Conservation (phyloP, 2,797 vertebrate genomes). For the Gallinago stenura region DNA sequence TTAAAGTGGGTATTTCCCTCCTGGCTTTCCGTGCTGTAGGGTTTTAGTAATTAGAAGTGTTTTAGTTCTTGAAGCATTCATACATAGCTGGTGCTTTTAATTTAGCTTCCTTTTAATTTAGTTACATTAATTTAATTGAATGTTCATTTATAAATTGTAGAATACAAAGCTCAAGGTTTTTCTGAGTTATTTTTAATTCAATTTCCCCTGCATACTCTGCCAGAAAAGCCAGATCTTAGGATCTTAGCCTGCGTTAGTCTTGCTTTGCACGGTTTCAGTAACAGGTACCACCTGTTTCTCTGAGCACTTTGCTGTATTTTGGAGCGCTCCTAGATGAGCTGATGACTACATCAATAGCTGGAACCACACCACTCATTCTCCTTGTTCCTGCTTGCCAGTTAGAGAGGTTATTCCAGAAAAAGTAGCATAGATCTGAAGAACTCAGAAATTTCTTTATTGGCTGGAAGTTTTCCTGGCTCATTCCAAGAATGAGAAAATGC, state of each 20-base stretch:
- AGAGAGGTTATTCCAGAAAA: not conserved
- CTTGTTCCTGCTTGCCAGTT: not conserved
- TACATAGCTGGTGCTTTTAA: not conserved
- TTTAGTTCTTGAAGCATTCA: not conserved
- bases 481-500: not conserved
- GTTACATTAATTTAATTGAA: not conserved
- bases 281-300: not conserved
- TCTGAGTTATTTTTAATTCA: not conserved
- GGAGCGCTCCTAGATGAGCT: not conserved
- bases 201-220: not conserved
- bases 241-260: not conserved
- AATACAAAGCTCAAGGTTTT: not conserved
- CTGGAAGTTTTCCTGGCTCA: not conserved
- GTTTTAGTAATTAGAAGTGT: not conserved
- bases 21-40: not conserved
- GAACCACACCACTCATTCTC: not conserved
- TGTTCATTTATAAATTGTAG: not conserved
- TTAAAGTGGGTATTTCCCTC: not conserved
- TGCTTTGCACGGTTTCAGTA: not conserved
- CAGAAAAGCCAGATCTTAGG: not conserved
- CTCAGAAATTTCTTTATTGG: not conserved
- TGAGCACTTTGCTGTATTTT: not conserved
- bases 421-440: not conserved
- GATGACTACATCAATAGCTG: rapidly evolving
- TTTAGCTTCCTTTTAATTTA: not conserved